Conservation (phyloP, 2,797 vertebrate genomes). For the Amblyraja radiata region DNA sequence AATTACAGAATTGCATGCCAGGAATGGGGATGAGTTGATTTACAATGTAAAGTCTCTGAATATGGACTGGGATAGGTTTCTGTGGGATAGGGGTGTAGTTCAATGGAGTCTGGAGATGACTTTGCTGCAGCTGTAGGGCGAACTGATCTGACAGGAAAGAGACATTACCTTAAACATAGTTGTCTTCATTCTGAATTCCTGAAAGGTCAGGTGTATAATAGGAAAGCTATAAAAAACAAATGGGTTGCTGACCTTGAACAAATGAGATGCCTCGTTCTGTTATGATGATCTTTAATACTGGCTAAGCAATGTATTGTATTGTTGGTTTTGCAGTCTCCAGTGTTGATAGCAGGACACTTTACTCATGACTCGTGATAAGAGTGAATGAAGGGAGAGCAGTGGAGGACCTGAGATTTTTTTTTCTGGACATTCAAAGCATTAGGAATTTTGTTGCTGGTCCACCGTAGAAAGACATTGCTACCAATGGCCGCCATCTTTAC, state of each 20-base stretch:
- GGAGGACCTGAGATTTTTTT: too few species aligned
- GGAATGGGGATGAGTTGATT: not conserved
- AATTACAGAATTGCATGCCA: not conserved
- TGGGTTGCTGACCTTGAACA: not conserved
- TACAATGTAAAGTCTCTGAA: not conserved
- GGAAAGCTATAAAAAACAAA: not conserved
- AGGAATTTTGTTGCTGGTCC: not conserved
- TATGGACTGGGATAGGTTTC: not conserved
- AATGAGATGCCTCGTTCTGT: not conserved
- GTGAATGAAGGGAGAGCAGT: not conserved
- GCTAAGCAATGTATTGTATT: not conserved
- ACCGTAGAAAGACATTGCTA: not conserved
- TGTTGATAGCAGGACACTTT: not conserved
- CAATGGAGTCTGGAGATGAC: not conserved
- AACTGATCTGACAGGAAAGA: not conserved
- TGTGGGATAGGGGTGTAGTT: not conserved
- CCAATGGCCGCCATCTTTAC: not conserved
- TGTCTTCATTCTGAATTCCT: not conserved
- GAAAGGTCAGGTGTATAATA: not conserved
- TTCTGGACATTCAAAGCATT: not conserved
- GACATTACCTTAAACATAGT: not conserved
- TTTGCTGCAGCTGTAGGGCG: not conserved
- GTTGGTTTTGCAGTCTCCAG: not conserved
- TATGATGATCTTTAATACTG: not conserved
- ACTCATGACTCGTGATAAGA: not conserved